These are phyloP conservation scores for Gracilinanus agilis DNA, from an alignment of 2,113 vertebrate species.

Conservation along the genomic window DNA sequence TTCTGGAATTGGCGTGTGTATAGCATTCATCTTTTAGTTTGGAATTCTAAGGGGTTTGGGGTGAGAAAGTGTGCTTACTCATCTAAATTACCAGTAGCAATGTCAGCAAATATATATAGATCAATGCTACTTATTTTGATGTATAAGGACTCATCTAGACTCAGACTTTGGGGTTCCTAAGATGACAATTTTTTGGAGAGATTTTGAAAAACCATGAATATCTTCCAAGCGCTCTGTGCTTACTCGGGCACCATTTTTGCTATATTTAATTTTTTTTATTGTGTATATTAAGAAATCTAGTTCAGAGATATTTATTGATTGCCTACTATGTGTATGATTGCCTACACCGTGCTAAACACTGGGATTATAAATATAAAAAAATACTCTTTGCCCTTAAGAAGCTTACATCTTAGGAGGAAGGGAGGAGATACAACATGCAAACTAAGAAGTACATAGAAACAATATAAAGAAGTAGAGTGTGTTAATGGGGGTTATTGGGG, in stretches of 20 bases:
- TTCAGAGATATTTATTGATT: background rate
- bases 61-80: slow-evolving; percentile 43
- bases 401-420: background rate
- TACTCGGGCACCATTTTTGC: slow-evolving; percentile 30
- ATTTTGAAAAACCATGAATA: slow-evolving; percentile 29
- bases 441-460: background rate
- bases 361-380: background rate
- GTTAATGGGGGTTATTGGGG: background rate
- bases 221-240: background rate
- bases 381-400: background rate
- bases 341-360: background rate
- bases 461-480: background rate
- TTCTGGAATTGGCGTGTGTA: background rate
- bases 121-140: slow-evolving; percentile 43
- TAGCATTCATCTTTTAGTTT: slow-evolving; percentile 18
- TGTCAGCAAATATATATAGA: slow-evolving; percentile 56
- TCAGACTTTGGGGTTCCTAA: slow-evolving; percentile 1
- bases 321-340: background rate
- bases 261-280: slow-evolving; percentile 23
- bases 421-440: background rate
- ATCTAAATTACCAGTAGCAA: slow-evolving; percentile 8
- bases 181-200: background rate
- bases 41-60: slow-evolving; percentile 18
- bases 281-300: background rate
- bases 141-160: slow-evolving; percentile 41